Base-by-base conservation (phyloP, 2,888 invertebrate genomes). In the Drosophila meridiana region DNA sequence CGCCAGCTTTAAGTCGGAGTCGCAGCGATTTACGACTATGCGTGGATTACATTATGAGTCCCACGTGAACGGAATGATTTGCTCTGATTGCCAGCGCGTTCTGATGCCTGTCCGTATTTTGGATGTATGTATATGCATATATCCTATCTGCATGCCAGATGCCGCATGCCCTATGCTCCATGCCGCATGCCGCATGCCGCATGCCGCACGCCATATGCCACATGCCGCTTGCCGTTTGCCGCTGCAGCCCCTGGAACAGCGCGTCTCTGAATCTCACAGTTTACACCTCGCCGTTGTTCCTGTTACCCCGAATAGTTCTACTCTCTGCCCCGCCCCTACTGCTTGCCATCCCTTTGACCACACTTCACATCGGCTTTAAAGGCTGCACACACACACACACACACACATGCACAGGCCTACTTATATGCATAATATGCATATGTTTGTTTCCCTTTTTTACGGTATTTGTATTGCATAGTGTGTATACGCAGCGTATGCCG, bases 401-500 rank as follows among this genome's bases (percentile, higher is more conserved):
- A 47, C 43, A 57, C 50, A 59, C 47, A 57, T 7, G 28, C 45
- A 20, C 14, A 57, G 56, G 38, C 50, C 60, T 52, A 56, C 52
- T 62, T 30, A 63, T 50, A 38, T 56, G 11, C 40, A 34, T 58
- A n/a, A 56, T 50, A 48, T 56, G 64, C 34, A 55, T 42, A 53
- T 59, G 52, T 52, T 45, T 47, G 40, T 45, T 48, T 61, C 28
- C 47, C 38, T 47, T 56, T 60, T 52, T 60, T 26, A 30, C 48
- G 50, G 52, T 68, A 68, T 78, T 76, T 76, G 60, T 76, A 62
- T 67, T 76, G 76, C 69, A 67, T 61, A 69, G 85, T 85, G 83
- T 73, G 80, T 82, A 80, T 85, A 82, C 78, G 86, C 80, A 63
- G 62, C 53, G 69, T 71, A 50, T 70, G 80, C 68, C 80, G 48